Evolutionary conservation across 2,888 invertebrate species (phyloP).

Genomic region (Aleiodes alternator): DNA sequence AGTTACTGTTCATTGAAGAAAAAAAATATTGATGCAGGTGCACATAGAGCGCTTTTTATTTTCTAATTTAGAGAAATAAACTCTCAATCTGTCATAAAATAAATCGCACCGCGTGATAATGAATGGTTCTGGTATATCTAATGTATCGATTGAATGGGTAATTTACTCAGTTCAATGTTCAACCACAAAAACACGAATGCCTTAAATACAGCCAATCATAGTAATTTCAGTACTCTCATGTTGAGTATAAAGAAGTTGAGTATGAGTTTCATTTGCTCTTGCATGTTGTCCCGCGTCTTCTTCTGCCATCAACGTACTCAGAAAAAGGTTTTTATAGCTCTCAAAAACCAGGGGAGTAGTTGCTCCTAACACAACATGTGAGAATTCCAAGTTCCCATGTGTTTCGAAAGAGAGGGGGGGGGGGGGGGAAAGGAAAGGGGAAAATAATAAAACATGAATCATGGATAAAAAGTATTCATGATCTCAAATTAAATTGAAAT

Average conservation of each 20-base stretch:
- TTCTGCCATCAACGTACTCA: constrained; percentile 34
- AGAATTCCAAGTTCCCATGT: constrained; percentile 32
- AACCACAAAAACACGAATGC: constrained; percentile 19
- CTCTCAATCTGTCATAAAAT: constrained; percentile 7
- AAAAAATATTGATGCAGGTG: too few species aligned
- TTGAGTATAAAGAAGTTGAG: constrained; percentile 25
- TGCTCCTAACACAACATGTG: constrained; percentile 39
- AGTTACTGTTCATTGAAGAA: too few species aligned
- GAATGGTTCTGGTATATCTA: constrained; percentile 21
- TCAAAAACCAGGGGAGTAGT: constrained; percentile 27
- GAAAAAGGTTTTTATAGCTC: constrained; percentile 41
- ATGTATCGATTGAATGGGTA: constrained; percentile 41
- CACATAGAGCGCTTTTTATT: too few species aligned
- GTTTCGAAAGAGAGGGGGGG: not conserved
- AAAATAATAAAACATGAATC: constrained; percentile 25
- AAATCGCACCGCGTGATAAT: constrained; percentile 18
- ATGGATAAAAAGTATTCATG: constrained; percentile 20
- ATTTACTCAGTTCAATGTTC: constrained; percentile 34
- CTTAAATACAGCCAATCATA: constrained; percentile 30
- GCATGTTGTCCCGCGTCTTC: not conserved
- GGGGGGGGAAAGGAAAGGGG: constrained; percentile 14
- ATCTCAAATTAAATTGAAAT: constrained; percentile 25
- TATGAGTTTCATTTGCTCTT: constrained; percentile 4
- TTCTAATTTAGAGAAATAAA: not conserved
- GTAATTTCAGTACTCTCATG: constrained; percentile 40